Conservation (phyloP, 2,113 vertebrate species). For the Ia io region DNA sequence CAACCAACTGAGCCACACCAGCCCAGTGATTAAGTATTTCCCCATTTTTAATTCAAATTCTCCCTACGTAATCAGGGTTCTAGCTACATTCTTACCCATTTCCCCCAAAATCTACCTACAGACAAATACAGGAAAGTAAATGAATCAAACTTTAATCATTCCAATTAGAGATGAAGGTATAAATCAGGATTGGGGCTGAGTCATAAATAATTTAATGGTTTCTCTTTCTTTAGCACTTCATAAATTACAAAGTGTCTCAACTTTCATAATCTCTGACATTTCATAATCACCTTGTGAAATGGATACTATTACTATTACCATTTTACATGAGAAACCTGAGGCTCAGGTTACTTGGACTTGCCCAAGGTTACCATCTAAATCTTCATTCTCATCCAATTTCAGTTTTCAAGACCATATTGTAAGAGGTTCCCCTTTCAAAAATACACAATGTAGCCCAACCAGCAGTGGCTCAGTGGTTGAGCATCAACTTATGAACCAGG, state of each 20-base stretch:
- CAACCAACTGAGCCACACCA: no score
- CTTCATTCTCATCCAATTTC: neutral
- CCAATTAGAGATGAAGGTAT: neutral
- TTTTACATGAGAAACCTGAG: neutral
- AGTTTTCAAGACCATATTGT: neutral
- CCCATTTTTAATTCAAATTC: constrained; percentile 11
- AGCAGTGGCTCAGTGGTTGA: no score
- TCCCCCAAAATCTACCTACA: neutral
- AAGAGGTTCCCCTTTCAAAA: constrained; percentile 15
- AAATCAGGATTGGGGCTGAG: neutral
- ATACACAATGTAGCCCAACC: neutral
- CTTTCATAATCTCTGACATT: neutral
- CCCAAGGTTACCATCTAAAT: neutral
- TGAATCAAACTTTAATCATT: constrained; percentile 14
- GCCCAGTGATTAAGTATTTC: neutral
- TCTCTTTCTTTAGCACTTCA: constrained; percentile 28
- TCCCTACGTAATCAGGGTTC: neutral
- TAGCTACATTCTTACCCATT: neutral
- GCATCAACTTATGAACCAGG: no score
- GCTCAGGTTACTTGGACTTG: neutral
- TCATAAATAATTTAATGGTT: neutral
- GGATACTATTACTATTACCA: neutral
- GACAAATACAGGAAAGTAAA: constrained; percentile 22
- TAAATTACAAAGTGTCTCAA: neutral
- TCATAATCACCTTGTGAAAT: neutral